These are phyloP conservation scores for Euphydryas editha DNA, from an alignment of 2,888 invertebrate genomes.

Conservation along the genomic window DNA sequence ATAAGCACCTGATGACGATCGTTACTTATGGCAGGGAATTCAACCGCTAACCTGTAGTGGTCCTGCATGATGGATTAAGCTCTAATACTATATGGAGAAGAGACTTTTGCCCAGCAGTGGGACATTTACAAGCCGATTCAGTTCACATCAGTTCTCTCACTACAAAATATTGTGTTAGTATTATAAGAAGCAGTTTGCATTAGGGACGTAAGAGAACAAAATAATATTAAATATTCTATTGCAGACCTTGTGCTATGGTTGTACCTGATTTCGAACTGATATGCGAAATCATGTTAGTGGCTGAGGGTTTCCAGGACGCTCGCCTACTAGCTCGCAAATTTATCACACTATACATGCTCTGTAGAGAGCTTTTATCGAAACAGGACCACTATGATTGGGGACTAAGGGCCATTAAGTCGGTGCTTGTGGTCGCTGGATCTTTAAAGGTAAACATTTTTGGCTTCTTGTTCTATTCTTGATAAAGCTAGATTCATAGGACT, in stretches of 20 bases:
- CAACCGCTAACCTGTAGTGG: too few species aligned
- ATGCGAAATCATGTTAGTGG: constrained; percentile 98
- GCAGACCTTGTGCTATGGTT: constrained; percentile 97
- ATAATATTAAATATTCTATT: background rate
- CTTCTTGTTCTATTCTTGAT: too few species aligned
- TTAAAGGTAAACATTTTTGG: constrained; percentile 84
- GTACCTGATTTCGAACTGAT: constrained; percentile 98
- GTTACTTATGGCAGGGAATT: too few species aligned
- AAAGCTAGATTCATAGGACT: background rate
- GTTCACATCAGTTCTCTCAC: too few species aligned
- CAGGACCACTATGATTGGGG: constrained; percentile 99
- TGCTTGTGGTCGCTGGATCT: constrained; percentile 96
- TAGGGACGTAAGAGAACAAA: too few species aligned
- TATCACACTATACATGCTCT: constrained; percentile 95
- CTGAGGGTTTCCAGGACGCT: constrained; percentile 97
- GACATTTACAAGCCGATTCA: too few species aligned
- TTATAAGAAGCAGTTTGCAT: too few species aligned
- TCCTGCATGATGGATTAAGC: too few species aligned
- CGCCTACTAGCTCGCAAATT: constrained; percentile 95
- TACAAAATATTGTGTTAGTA: too few species aligned
- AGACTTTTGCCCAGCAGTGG: too few species aligned
- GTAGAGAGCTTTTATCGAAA: constrained; percentile 94
- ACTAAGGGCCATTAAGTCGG: constrained; percentile 96
- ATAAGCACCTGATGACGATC: too few species aligned
- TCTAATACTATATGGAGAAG: too few species aligned